These are phyloP conservation scores for Caranx ignobilis DNA, from an alignment of 2,113 vertebrate genomes.

Conservation along the genomic window DNA sequence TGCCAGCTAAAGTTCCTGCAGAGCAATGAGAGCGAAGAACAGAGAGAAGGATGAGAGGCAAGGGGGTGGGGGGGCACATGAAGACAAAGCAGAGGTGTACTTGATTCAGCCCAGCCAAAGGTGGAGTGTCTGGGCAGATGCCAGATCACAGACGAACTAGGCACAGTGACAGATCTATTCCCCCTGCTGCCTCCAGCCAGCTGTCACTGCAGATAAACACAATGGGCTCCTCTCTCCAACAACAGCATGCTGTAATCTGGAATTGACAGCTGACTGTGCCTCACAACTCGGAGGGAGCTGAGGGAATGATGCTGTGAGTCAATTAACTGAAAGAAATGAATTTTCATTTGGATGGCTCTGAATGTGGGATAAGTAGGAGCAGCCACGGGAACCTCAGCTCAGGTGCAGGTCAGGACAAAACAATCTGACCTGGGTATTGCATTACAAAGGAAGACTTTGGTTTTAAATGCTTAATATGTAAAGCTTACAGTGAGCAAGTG, in stretches of 20 bases:
- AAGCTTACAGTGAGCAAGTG: constrained; percentile 9
- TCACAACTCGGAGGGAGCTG: constrained; percentile 56
- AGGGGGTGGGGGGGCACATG: neutral
- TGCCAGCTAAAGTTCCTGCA: constrained; percentile 14
- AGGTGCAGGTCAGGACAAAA: neutral
- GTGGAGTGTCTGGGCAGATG: constrained; percentile 68
- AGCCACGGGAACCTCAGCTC: neutral
- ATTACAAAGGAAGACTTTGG: constrained; percentile 21
- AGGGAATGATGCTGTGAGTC: constrained; percentile 57
- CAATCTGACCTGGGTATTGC: neutral
- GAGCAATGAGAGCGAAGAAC: neutral
- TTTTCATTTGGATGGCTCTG: constrained; percentile 41
- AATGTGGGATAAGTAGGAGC: constrained; percentile 37
- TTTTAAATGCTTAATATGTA: constrained; percentile 9
- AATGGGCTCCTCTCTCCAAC: constrained; percentile 69
- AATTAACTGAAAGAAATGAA: constrained; percentile 65
- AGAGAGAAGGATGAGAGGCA: neutral
- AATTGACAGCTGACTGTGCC: constrained; percentile 76
- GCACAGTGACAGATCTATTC: constrained; percentile 75
- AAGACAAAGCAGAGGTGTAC: constrained; percentile 49
- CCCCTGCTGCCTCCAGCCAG: constrained; percentile 73
- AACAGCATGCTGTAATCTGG: constrained; percentile 70
- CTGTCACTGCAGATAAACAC: constrained; percentile 78
- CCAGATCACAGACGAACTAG: constrained; percentile 74
- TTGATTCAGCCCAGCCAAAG: constrained; percentile 53